Conservation (phyloP, 2,113 vertebrate species). For the Nyctereutes procyonoides region DNA sequence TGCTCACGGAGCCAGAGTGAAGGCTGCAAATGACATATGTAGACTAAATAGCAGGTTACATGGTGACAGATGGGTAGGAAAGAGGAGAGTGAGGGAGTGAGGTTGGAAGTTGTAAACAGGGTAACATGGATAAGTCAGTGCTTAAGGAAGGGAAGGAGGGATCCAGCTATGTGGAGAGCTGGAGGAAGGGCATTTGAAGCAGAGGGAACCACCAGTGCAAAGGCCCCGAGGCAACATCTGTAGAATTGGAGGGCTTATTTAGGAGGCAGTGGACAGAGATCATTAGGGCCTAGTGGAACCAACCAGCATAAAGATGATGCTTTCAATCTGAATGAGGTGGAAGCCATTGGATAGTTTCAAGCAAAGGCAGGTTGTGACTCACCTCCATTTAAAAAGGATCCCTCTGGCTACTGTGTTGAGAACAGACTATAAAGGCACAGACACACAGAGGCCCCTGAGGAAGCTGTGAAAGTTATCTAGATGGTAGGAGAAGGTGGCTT, state of each 20-base stretch:
- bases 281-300: not conserved
- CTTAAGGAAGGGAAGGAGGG: not conserved
- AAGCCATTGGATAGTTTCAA: not conserved
- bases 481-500: not conserved
- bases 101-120: not conserved
- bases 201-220: not conserved
- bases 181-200: not conserved
- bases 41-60: not conserved
- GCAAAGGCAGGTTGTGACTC: not conserved
- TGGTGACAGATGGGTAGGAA: not conserved
- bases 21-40: not conserved
- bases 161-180: not conserved
- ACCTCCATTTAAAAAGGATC: too few species aligned
- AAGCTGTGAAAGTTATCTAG: not conserved
- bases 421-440: not conserved
- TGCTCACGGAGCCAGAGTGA: not conserved
- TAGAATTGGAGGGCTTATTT: not conserved
- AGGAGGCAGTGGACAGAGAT: not conserved
- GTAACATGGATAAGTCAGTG: not conserved
- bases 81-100: not conserved
- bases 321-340: not conserved
- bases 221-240: not conserved
- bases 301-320: not conserved
- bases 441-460: not conserved
- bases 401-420: not conserved